phyloP scores from a whole-genome alignment of 2,113 vertebrate species.

The Phasianus colchicus region DNA sequence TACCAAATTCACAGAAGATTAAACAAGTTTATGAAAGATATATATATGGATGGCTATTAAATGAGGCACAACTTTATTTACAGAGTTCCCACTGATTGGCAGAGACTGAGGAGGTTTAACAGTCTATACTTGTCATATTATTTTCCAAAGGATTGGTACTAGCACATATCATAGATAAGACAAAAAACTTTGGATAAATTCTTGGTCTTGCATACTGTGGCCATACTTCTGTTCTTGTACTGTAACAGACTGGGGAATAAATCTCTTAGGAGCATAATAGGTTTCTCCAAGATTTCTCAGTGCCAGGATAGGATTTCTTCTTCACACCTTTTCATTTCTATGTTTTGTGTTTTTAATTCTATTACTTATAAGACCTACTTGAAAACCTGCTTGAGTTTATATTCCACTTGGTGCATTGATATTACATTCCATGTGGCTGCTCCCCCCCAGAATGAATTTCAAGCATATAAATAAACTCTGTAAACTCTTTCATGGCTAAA shows the following conservation, averaged over 20 bases:
- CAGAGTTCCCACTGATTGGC: not conserved
- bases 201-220: not conserved
- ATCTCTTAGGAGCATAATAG: not conserved
- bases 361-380: not conserved
- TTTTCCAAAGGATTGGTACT: not conserved
- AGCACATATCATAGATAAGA: not conserved
- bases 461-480: conserved; percentile 14
- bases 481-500: conserved; percentile 62
- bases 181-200: not conserved
- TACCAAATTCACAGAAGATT: not conserved
- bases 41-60: not conserved
- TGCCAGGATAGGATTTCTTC: not conserved
- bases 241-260: not conserved
- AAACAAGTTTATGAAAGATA: not conserved
- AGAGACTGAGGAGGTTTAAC: not conserved
- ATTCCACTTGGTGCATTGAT: not conserved
- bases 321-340: not conserved
- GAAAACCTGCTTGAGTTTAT: conserved; percentile 8
- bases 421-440: not conserved
- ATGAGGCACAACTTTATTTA: not conserved
- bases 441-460: not conserved
- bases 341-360: not conserved
- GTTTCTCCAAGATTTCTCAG: not conserved
- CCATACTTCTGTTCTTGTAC: not conserved
- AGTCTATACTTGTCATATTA: not conserved